Base-by-base conservation (phyloP, 2,113 vertebrate genomes). In the Pycnonotus jocosus region DNA sequence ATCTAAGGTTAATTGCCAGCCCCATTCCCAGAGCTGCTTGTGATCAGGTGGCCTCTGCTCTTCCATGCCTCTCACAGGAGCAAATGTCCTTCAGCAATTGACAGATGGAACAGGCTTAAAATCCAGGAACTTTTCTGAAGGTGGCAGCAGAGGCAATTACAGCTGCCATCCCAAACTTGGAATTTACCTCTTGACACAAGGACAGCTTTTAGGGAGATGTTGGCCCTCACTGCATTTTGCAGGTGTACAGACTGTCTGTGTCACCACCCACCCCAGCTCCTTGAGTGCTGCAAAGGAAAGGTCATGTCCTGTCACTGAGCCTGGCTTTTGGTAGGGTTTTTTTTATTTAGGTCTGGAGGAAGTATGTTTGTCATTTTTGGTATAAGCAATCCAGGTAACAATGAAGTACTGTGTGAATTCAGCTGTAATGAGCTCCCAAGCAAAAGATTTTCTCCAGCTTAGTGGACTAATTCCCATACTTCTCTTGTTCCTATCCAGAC, bases 1-100 rank as follows among this genome's bases (percentile, higher is more conserved):
- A 22, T 54, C 14, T 4, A 1, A 64, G 85, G 61, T 50, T 53
- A 35, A 35, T 33, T 81, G 38, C 54, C 51, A 50, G 5, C 37
- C 35, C 35, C 2, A 0, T 24, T 30, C n/a, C 4, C 40, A 42
- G 57, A 25, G 11, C 19, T 21, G 20, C 0, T 1, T 15, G 45
- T 22, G 40, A 12, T 24, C 33, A 11, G 44, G 6, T 31, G 15
- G 5, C 31, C 56, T 30, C 40, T 74, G 61, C 37, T 28, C 65
- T 35, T 15, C 3, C 0, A 12, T 21, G 65, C 51, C 56, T 78
- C 44, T 31, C 65, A 6, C 19, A 30, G 44, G 23, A 77, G 45
- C 33, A 35, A 38, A 7, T 4, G 8, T 35, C 33, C 16, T 6
- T 74, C 57, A 45, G 61, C 47, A 38, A 5, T 2, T 1, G 2